A percentile compares a stretch with the other conserved stretches of the same genome.
Evolutionary conservation across 2,888 invertebrate genomes (phyloP).

Genomic region (Plagodis pulveraria): DNA sequence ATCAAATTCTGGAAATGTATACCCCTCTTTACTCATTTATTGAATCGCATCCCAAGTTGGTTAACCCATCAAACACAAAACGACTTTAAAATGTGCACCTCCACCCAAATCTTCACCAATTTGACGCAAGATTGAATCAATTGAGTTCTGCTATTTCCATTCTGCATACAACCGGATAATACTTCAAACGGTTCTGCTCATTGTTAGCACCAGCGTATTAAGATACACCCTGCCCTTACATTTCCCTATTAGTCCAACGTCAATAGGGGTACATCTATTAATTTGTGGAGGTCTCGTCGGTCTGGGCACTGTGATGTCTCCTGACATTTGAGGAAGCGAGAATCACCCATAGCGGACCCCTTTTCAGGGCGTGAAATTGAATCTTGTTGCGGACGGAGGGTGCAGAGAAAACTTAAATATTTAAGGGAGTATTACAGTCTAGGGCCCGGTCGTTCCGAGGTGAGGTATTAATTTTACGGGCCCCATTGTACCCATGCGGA

Average conservation of each 20-base stretch:
- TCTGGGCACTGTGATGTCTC: slow-evolving; percentile 71
- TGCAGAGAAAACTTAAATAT: slow-evolving; percentile 81
- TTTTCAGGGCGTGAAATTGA: slow-evolving; percentile 83
- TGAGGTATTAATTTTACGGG: slow-evolving; percentile 82
- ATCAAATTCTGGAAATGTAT: background rate
- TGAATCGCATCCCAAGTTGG: slow-evolving; percentile 14
- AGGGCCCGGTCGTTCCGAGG: slow-evolving; percentile 70
- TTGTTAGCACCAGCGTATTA: slow-evolving; percentile 56
- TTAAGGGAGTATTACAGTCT: slow-evolving; percentile 78
- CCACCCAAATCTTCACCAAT: slow-evolving; percentile 67
- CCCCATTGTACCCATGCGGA: slow-evolving; percentile 70
- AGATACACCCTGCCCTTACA: slow-evolving; percentile 53
- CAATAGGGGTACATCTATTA: slow-evolving; percentile 47
- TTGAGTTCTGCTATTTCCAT: slow-evolving; percentile 71
- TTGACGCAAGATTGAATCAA: slow-evolving; percentile 80
- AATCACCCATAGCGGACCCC: slow-evolving; percentile 74
- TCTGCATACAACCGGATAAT: slow-evolving; percentile 77
- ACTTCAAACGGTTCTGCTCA: slow-evolving; percentile 66
- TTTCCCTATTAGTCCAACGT: slow-evolving; percentile 40
- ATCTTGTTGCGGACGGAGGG: slow-evolving; percentile 82
- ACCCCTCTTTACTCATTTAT: slow-evolving; percentile 2
- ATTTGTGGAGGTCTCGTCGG: slow-evolving; percentile 57
- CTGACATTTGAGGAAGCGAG: slow-evolving; percentile 76
- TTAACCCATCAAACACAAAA: slow-evolving; percentile 43
- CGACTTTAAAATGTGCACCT: slow-evolving; percentile 54